Evolutionary conservation across 1,140 invertebrate species (phyloP).

Genomic region (Atta cephalotes): DNA sequence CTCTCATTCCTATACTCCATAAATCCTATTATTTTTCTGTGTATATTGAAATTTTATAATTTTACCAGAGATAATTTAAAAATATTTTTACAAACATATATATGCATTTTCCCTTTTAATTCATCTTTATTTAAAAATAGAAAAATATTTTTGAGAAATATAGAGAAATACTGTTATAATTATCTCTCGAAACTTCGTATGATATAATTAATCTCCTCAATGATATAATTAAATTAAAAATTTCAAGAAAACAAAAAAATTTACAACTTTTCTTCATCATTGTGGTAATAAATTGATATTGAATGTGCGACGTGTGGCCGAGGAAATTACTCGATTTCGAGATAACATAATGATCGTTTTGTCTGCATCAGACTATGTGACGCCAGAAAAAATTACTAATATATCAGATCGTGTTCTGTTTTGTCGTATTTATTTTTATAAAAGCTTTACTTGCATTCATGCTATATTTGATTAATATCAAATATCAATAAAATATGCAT

Average conservation of each 20-base stretch:
- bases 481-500: slow-evolving; percentile 6
- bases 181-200: background rate
- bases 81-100: background rate
- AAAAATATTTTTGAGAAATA: too few relatives aligned
- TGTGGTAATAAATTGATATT: background rate
- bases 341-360: background rate
- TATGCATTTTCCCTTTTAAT: background rate
- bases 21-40: background rate
- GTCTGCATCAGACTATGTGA: slow-evolving; percentile 2
- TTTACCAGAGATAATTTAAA: background rate
- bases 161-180: background rate
- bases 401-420: slow-evolving; percentile 14
- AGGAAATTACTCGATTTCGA: background rate
- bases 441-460: background rate
- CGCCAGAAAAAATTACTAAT: background rate
- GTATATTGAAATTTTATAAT: background rate
- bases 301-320: background rate
- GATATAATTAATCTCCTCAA: background rate
- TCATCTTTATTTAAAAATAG: background rate
- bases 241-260: background rate
- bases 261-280: background rate
- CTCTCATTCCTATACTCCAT: background rate
- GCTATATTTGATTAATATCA: slow-evolving; percentile 21
- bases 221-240: slow-evolving; percentile 11
- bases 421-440: slow-evolving; percentile 1